Evolutionary conservation across 1,140 invertebrate species (phyloP).

Genomic region (Drosophila nannoptera): DNA sequence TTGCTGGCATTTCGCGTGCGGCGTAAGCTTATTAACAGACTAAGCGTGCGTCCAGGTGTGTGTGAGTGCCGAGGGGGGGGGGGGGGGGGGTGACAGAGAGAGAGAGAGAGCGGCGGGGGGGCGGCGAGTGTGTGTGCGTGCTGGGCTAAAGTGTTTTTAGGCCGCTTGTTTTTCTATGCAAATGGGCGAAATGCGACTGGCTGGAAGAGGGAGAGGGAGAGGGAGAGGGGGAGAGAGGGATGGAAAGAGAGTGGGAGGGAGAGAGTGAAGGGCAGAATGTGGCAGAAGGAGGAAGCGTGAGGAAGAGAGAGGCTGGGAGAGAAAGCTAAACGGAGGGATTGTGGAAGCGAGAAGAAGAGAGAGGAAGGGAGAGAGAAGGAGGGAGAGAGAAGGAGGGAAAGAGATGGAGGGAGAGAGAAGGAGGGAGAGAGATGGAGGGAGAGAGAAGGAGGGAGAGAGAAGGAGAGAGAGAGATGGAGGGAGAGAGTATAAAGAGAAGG

Average conservation of each 20-base stretch:
- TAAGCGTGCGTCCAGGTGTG: background rate
- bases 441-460: background rate
- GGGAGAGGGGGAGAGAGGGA: too few species aligned
- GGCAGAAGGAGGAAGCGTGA: too few species aligned
- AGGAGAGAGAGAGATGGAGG: background rate
- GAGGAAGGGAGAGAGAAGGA: too few species aligned
- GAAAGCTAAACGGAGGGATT: too few species aligned
- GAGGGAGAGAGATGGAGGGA: background rate
- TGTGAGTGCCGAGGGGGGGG: background rate
- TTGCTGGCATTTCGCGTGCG: constrained; percentile 68
- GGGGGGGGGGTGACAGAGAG: background rate
- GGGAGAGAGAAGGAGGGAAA: background rate
- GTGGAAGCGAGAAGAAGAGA: too few species aligned
- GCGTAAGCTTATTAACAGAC: constrained; percentile 74
- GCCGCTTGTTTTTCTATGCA: constrained; percentile 68
- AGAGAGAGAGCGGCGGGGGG: too few species aligned
- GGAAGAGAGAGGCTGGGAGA: too few species aligned
- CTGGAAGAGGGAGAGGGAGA: too few species aligned
- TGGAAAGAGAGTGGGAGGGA: too few species aligned
- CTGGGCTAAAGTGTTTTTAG: constrained; percentile 21
- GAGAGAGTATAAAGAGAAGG: too few species aligned
- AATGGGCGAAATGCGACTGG: constrained; percentile 49
- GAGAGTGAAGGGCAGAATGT: too few species aligned
- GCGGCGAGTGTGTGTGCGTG: constrained; percentile 1
- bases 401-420: background rate